Evolutionary conservation across 2,797 vertebrate species (phyloP).

Genomic region (Danio tinwini): DNA sequence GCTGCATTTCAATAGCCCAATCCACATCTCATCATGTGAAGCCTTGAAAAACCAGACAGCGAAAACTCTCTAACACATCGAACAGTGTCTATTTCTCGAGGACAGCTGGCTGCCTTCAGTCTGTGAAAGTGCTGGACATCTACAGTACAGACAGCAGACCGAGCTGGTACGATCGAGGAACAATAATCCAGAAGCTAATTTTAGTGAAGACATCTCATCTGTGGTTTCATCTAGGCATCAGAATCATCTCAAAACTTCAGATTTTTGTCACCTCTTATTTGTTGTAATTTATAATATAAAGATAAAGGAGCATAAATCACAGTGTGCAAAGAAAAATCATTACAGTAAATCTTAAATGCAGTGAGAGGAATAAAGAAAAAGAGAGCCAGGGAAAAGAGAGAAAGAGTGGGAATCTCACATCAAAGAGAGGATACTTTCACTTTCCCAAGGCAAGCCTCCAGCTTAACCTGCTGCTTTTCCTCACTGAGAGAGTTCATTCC

Average conservation of each 20-base stretch:
- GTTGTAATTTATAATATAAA: neutral
- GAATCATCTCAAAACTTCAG: neutral
- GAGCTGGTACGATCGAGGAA: constrained; percentile 6
- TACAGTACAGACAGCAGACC: constrained; percentile 8
- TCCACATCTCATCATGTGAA: constrained; percentile 22
- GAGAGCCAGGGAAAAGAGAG: neutral
- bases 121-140: constrained; percentile 24
- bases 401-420: constrained; percentile 52
- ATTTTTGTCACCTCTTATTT: neutral
- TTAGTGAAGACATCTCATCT: neutral
- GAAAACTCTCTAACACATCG: constrained; percentile 37
- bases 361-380: neutral
- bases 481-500: constrained; percentile 56
- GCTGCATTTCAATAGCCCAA: neutral
- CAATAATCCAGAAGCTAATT: constrained; percentile 10
- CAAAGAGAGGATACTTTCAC: constrained; percentile 57
- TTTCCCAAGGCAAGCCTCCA: constrained; percentile 55
- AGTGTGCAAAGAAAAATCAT: neutral
- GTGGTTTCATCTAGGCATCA: neutral
- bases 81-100: constrained; percentile 16
- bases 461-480: constrained; percentile 54
- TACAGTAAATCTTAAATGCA: constrained; percentile 1
- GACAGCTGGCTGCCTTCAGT: constrained; percentile 31
- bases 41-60: constrained; percentile 28
- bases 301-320: neutral